Conservation (phyloP, 2,113 vertebrate genomes). For the Myiozetetes cayanensis region DNA sequence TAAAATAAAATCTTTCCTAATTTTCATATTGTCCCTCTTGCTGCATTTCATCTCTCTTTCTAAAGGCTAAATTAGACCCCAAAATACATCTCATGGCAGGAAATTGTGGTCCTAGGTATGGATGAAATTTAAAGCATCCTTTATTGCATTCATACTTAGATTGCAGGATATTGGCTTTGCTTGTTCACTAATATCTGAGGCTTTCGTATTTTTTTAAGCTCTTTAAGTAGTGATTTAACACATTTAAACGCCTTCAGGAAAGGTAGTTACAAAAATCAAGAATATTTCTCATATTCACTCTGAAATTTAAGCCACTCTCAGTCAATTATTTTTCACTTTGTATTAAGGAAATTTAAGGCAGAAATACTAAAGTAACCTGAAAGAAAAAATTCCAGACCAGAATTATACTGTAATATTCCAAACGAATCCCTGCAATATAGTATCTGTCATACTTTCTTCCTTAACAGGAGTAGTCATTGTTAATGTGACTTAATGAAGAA, state of each 20-base stretch:
- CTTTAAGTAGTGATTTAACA: background rate
- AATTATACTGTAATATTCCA: background rate
- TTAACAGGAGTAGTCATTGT: background rate
- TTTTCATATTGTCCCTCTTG: background rate
- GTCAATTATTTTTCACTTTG: background rate
- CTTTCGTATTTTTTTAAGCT: background rate
- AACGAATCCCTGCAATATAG: background rate
- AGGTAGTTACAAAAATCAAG: background rate
- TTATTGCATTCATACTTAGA: background rate
- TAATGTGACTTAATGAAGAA: conserved; percentile 19
- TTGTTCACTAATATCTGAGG: background rate
- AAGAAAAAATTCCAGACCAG: background rate
- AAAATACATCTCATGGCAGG: background rate
- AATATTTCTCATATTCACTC: background rate
- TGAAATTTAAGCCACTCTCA: background rate
- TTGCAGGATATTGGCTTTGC: background rate
- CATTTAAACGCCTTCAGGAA: background rate
- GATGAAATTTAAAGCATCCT: background rate
- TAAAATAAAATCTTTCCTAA: background rate
- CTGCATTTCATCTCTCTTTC: background rate
- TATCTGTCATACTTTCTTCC: background rate
- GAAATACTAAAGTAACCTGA: background rate
- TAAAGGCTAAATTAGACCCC: background rate
- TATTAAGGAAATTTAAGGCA: background rate
- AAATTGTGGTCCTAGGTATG: background rate